Percentiles rank a stretch among this genome's conserved stretches.
Conservation (phyloP, 2,113 vertebrate genomes). For the Pimephales promelas region DNA sequence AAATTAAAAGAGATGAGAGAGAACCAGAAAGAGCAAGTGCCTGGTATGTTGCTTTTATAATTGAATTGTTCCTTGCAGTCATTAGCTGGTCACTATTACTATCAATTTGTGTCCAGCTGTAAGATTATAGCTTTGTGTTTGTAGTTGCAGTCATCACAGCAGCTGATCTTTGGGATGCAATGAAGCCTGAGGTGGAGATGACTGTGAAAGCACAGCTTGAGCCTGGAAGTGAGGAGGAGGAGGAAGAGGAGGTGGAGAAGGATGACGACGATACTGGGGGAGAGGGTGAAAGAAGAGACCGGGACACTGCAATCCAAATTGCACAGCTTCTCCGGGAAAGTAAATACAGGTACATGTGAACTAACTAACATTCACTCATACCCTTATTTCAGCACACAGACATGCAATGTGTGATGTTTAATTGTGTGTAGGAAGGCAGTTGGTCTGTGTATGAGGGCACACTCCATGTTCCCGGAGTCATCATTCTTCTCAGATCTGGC, state of each 20-base stretch:
- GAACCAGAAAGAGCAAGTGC: conserved; percentile 52
- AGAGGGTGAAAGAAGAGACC: conserved; percentile 65
- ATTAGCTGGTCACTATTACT: neutral
- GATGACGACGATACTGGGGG: too few relatives aligned
- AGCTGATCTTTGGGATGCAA: conserved; percentile 90
- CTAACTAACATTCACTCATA: neutral
- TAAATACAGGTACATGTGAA: conserved; percentile 84
- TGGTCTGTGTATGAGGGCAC: conserved; percentile 75
- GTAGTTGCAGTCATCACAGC: conserved; percentile 76
- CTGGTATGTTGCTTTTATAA: conserved; percentile 62
- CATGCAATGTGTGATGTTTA: neutral
- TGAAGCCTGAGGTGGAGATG: conserved; percentile 87
- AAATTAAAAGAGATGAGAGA: conserved; percentile 85
- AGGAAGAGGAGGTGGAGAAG: conserved; percentile 50
- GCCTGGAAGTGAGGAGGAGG: conserved; percentile 61
- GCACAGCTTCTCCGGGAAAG: conserved; percentile 80
- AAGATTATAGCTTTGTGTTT: neutral
- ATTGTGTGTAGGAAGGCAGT: conserved; percentile 80
- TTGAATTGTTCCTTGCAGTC: neutral
- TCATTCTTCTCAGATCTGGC: conserved; percentile 76
- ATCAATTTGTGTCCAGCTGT: neutral
- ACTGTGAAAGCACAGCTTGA: conserved; percentile 76
- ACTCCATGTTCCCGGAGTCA: conserved; percentile 72
- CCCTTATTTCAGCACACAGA: neutral
- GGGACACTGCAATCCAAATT: conserved; percentile 76